Evolutionary conservation across 2,113 vertebrate species (phyloP), one percentile per base, ranked within the genome.

Genomic region (Eulacestoma nigropectus): DNA sequence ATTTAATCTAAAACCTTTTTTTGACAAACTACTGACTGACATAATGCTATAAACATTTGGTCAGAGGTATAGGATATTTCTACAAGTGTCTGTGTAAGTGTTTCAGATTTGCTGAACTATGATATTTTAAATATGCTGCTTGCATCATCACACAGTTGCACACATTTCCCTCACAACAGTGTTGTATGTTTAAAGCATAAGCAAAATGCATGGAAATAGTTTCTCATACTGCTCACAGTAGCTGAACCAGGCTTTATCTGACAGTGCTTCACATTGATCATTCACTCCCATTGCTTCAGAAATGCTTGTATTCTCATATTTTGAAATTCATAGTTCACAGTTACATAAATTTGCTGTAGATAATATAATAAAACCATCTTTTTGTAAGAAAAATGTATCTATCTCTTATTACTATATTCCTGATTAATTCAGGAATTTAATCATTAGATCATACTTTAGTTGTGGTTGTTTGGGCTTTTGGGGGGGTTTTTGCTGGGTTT

Each of bases 11-110:
- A 69, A 59, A 42, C 3, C 6, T 26, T 30, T 75, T 67, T 52
- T 37, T 4, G 0, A 2, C 9, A 30, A 65, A 33, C n/a, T 25
- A 17, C 1, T 59, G 10, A 26, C 23, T 86, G 70, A n/a, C 8
- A 35, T 63, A 75, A 56, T 52, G 4, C 9, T 70, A 5, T 84
- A 76, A 68, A 64, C 10, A n/a, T 81, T 57, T 6, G 0, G 4
- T 70, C 13, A 69, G 44, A 72, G 12, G 6, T 67, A 33, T 1
- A 1, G 37, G 44, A 44, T 46, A 7, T 21, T 49, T n/a, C 11
- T 79, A 4, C 1, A 2, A 26, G 16, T 7, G 6, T 49, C 69
- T 62, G 18, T 26, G 11, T 55, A 19, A 68, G 27, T 70, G 8
- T 64, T 77, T 72, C 20, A 50, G 26, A 57, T 76, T 50, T 84